Conservation (phyloP, 2,888 invertebrate genomes). For the Pristionchus maxplancki region DNA sequence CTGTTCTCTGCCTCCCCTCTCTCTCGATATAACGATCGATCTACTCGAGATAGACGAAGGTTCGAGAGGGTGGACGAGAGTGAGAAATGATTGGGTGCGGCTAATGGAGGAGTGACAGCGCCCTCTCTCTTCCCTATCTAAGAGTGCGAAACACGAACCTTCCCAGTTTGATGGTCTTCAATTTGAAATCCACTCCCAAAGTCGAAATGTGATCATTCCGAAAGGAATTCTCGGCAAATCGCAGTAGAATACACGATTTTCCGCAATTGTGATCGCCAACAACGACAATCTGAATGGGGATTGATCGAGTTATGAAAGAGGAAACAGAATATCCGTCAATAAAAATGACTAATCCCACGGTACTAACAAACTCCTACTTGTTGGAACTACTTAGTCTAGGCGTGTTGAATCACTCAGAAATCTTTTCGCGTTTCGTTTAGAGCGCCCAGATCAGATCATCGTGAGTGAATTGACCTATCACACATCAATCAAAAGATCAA, state of each 20-base stretch:
- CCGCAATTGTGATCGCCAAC: slow-evolving; percentile 78
- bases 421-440: not conserved
- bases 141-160: slow-evolving; percentile 63
- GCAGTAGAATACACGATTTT: slow-evolving; percentile 77
- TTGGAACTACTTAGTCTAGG: not conserved
- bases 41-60: slow-evolving; percentile 52
- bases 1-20: slow-evolving; percentile 22
- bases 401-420: not conserved
- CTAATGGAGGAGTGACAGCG: slow-evolving; percentile 20
- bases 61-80: slow-evolving; percentile 50
- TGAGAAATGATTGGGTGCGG: slow-evolving; percentile 13
- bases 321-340: not conserved
- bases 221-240: slow-evolving; percentile 77
- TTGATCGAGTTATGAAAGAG: slow-evolving; percentile 22
- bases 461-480: slow-evolving; percentile 26
- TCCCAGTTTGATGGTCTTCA: slow-evolving; percentile 78
- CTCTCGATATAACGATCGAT: slow-evolving; percentile 49
- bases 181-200: slow-evolving; percentile 77
- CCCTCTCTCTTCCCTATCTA: slow-evolving; percentile 56
- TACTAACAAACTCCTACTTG: not conserved
- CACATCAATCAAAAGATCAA: not conserved
- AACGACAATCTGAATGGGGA: slow-evolving; percentile 67
- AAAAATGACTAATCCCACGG: not conserved
- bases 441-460: not conserved
- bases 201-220: slow-evolving; percentile 76